Evolutionary conservation across 2,113 vertebrate genomes (phyloP).

Genomic region (Tylochromis polylepis): DNA sequence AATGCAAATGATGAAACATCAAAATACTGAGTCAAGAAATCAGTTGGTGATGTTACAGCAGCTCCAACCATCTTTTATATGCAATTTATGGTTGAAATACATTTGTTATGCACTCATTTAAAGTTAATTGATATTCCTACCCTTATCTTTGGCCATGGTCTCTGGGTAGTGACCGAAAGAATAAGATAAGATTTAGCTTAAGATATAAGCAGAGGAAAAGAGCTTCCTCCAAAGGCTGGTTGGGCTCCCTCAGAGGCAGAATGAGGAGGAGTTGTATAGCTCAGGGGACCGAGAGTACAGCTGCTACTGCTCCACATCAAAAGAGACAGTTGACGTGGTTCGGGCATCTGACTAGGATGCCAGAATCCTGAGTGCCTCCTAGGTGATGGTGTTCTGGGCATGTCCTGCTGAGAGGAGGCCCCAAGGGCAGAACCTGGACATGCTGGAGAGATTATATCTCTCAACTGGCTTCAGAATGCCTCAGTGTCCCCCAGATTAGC

Average conservation of each 20-base stretch:
- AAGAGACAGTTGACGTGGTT: not conserved
- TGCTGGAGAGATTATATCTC: not conserved
- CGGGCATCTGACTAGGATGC: not conserved
- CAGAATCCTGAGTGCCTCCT: not conserved
- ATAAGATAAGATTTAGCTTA: not conserved
- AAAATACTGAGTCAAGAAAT: not conserved
- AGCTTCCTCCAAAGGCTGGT: not conserved
- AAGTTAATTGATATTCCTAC: not conserved
- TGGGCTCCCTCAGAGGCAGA: not conserved
- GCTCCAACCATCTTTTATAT: not conserved
- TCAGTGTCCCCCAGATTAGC: not conserved
- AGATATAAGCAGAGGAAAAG: not conserved
- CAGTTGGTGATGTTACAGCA: not conserved
- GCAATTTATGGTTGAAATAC: not conserved
- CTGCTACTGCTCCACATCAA: not conserved
- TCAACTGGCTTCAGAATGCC: not conserved
- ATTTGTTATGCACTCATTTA: not conserved
- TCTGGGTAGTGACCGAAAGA: not conserved
- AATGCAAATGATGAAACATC: not conserved
- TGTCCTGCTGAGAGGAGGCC: not conserved
- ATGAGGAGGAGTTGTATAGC: not conserved
- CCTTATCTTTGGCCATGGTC: not conserved
- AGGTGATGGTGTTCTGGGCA: not conserved
- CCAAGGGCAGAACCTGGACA: not conserved
- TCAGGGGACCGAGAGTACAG: not conserved